Base-by-base conservation (phyloP, 1,140 invertebrate species). In the Octopus sinensis region DNA sequence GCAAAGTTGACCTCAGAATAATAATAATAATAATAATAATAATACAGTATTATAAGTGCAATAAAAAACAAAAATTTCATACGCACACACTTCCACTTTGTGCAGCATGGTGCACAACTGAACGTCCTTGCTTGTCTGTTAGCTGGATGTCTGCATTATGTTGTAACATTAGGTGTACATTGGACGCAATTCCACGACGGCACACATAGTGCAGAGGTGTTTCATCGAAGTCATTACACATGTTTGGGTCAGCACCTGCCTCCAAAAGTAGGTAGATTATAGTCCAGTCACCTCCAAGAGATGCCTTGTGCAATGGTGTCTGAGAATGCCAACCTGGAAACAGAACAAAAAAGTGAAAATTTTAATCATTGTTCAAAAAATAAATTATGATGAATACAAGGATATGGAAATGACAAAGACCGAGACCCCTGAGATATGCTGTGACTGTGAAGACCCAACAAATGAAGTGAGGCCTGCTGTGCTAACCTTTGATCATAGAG, bases 81-180 rank as follows among this genome's bases (percentile, higher is more conserved):
- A 87, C 88, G 85, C 85, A 89, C 88, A 89, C 88, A 86, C 85
- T 88, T 54, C 89, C 88, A 62, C 84, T 87, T 62, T 88, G 85
- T 12, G 88, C 86, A 53, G 88, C 86, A 88, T 88, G 86, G 78
- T 89, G 88, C 52, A 86, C 76, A 6, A 84, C 82, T 13, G 83
- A 80, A 78, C 84, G 84, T 4, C 87, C 88, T 76, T 82, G 81
- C 62, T 86, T 88, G 80, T 90, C 89, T 23, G 82, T 77, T 43
- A 81, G 76, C 75, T 82, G 82, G 7, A 87, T 30, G 52, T 87
- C 84, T 54, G 84, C 89, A 76, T 86, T 87, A 82, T 82, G 82
- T 75, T 89, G 82, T 43, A 86, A 53, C n/a, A 90, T 77, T 5
- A 88, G 78, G 73, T 88, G 84, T 51, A 89, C 83, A 51, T 89